Base-by-base conservation (phyloP, 2,888 invertebrate species). In the Drosophila barbarae region DNA sequence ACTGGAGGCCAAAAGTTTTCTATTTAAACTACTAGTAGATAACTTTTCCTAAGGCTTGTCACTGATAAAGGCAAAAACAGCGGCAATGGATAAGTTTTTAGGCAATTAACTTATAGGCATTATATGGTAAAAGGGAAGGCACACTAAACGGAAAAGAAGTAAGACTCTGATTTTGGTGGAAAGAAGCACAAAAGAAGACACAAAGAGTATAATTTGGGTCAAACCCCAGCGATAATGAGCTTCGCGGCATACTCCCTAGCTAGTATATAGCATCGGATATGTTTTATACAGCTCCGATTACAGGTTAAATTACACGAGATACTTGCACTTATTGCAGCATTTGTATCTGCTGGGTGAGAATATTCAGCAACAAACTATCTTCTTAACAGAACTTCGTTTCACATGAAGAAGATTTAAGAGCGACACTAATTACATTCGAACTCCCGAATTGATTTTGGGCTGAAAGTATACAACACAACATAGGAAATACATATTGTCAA, bases 81-180 rank as follows among this genome's bases (percentile, higher is more conserved):
- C 78, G 72, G 64, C 72, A 72, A 73, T 50, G 54, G 57, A 32
- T 61, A 71, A 73, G 59, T 78, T 76, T 74, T 68, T 53, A 23
- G 63, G 73, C 77, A 82, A 79, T 79, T 82, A 79, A 79, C 82
- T 77, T 77, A 75, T 74, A 70, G 72, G 71, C 79, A 77, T 79
- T 73, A 73, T 77, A 75, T 77, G 77, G 77, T 79, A 79, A 76
- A 74, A 74, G 64, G 39, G 23, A 56, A 58, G 12, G 8, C 15
- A 39, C 6, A 49, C 52, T 35, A 39, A 41, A 21, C 9, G 8
- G 21, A 35, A 26, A 28, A 32, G 13, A 26, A 32, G 36, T 23
- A 21, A 18, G 50, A 26, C 15, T 18, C 26, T 6, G 10, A 44
- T 15, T 28, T 10, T 12, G 50, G 7, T 23, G 53, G 34, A 15